Base-by-base conservation (phyloP, 2,888 invertebrate species). In the Rapana venosa region DNA sequence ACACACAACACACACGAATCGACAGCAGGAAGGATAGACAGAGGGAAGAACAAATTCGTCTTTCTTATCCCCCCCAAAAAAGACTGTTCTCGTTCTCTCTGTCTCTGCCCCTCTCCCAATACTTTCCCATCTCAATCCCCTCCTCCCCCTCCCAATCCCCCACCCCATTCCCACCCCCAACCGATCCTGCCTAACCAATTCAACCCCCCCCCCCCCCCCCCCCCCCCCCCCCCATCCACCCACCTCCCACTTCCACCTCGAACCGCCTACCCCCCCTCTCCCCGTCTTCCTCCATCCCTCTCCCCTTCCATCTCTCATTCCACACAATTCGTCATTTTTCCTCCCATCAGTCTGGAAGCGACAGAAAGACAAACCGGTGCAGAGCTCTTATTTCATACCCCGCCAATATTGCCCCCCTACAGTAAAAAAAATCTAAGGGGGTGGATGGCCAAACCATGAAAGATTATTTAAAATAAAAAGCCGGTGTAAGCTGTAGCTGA, bases 281-380 rank as follows among this genome's bases (percentile, higher is more conserved):
- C 77, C 77, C 77, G 5, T 17, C 20, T 2, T 17, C 32, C 77
- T 4, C 20, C 77, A 6, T 32, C 77, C 77, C 13, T 15, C 77
- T 4, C 74, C 22, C 47, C 47, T 32, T 1, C 15, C 77, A 47
- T 47, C 47, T 47, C 47, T 47, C 47, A 47, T 30, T n/a, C 22
- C 77, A 79, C 77, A 79, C 77, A 79, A 79, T 79, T 79, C 77
- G 77, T 79, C 77, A 79, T 79, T 79, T 79, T 79, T 79, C 77
- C 32, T 35, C 77, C 77, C 77, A 79, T 79, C 77, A 79, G 77
- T 79, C 77, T 79, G 77, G 77, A 79, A 79, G 32, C 2, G 77
- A 79, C 77, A 79, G 77, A 79, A 79, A 79, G 32, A 26, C 32
- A 79, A 15, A 17, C 77, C 77, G 77, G 77, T 79, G 77, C 32